Evolutionary conservation across 2,888 invertebrate species (phyloP).

Genomic region (Drosophila anomalipes): DNA sequence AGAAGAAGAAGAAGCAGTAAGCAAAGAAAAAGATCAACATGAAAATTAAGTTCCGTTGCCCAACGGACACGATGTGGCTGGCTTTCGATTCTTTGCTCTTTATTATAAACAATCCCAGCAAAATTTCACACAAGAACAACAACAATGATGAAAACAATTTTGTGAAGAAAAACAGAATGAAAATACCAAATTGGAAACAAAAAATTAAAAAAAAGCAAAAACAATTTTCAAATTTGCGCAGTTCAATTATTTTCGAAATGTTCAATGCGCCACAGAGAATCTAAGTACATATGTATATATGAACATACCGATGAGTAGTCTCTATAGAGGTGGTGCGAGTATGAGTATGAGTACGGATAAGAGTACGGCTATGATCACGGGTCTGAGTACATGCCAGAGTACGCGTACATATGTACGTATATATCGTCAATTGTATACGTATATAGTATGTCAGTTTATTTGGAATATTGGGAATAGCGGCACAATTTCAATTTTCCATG

Average conservation of each 20-base stretch:
- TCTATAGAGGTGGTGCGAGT: conserved; percentile 5
- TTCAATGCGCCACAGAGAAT: conserved; percentile 31
- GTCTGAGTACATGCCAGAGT: background rate
- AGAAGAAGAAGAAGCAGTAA: background rate
- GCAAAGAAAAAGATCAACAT: conserved; percentile 11
- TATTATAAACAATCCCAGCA: conserved; percentile 70
- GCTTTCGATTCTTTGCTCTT: conserved; percentile 57
- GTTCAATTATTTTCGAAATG: conserved; percentile 63
- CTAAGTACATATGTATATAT: conserved; percentile 28
- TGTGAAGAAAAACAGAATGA: conserved; percentile 46
- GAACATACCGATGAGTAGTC: conserved; percentile 19
- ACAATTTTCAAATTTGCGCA: conserved; percentile 72
- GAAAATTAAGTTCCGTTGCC: conserved; percentile 69
- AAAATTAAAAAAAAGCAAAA: conserved; percentile 28
- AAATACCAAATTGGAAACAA: conserved; percentile 23
- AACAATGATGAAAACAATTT: conserved; percentile 3
- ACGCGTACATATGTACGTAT: conserved; percentile 4
- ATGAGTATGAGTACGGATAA: background rate
- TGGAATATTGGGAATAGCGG: conserved; percentile 39
- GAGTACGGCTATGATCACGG: background rate
- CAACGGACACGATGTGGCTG: conserved; percentile 57
- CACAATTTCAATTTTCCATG: conserved; percentile 40
- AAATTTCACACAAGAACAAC: conserved; percentile 57
- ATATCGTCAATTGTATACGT: background rate
- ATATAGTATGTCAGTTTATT: conserved; percentile 20